phyloP scores from a whole-genome alignment of 2,113 vertebrate species.

The Hemicordylus capensis region DNA sequence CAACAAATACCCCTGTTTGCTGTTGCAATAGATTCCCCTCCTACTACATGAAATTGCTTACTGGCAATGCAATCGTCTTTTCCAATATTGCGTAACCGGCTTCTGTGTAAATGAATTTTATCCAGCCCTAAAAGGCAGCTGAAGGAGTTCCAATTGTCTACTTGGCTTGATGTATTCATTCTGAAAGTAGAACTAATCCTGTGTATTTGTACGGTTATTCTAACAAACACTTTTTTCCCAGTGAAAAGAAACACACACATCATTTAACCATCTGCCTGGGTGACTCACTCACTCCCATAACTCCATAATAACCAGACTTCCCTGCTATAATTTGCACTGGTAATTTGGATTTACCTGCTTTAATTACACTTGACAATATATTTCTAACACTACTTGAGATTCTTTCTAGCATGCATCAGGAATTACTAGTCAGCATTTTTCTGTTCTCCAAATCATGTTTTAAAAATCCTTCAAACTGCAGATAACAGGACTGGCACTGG shows the following conservation, averaged over 20 bases:
- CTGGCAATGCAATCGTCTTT: neutral
- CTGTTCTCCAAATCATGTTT: slow-evolving; percentile 1
- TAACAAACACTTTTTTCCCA: neutral
- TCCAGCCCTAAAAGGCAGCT: slow-evolving; percentile 20
- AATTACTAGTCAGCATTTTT: slow-evolving; percentile 10
- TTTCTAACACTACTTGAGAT: neutral
- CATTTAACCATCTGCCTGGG: slow-evolving; percentile 4
- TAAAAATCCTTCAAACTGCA: slow-evolving; percentile 1
- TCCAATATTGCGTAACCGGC: neutral
- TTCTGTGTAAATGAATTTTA: slow-evolving; percentile 30
- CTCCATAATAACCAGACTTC: neutral
- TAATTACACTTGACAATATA: slow-evolving; percentile 2
- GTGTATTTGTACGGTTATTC: neutral
- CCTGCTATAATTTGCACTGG: neutral
- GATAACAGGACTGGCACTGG: neutral
- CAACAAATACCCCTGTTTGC: neutral
- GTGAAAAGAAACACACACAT: neutral
- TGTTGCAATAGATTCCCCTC: too few relatives aligned
- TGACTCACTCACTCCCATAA: slow-evolving; percentile 3
- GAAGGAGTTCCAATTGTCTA: slow-evolving; percentile 16
- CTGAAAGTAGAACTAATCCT: slow-evolving; percentile 25
- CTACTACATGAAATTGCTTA: neutral
- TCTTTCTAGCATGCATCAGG: neutral
- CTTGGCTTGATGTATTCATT: slow-evolving; percentile 34
- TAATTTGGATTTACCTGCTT: slow-evolving; percentile 23